Conservation (phyloP, 2,113 vertebrate species). For the Cygnus buccinator region DNA sequence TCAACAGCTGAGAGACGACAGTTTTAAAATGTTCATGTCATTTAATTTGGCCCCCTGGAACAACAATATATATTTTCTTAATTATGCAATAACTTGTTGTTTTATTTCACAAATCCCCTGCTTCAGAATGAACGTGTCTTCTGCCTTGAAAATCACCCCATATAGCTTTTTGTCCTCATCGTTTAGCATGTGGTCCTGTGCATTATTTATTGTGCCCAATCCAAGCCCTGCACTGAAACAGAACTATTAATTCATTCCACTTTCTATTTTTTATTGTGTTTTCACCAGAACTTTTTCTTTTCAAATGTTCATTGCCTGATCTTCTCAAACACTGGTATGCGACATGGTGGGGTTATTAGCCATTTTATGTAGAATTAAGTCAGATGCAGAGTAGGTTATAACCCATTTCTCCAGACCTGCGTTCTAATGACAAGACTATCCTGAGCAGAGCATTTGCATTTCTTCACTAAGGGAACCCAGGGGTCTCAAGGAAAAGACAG, state of each 20-base stretch:
- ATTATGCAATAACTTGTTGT: slow-evolving; percentile 6
- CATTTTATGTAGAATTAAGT: neutral
- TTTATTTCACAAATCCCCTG: slow-evolving; percentile 19
- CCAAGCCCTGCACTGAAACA: neutral
- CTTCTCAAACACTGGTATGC: neutral
- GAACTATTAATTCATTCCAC: neutral
- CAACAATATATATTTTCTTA: neutral
- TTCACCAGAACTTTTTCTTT: neutral
- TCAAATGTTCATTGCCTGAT: neutral
- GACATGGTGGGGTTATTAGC: neutral
- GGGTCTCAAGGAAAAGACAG: neutral
- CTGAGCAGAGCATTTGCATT: neutral
- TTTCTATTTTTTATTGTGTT: neutral
- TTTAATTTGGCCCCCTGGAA: neutral
- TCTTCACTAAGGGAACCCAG: neutral
- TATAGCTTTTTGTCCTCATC: neutral
- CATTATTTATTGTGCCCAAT: slow-evolving; percentile 18
- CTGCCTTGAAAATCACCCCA: neutral
- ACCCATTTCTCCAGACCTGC: neutral
- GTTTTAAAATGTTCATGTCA: neutral
- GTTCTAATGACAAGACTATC: neutral
- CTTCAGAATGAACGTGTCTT: neutral
- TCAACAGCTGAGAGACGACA: neutral
- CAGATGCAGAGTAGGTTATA: neutral
- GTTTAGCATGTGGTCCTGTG: neutral